Evolutionary conservation across 2,888 invertebrate genomes (phyloP).

Genomic region (Rhyacophila evoluta): DNA sequence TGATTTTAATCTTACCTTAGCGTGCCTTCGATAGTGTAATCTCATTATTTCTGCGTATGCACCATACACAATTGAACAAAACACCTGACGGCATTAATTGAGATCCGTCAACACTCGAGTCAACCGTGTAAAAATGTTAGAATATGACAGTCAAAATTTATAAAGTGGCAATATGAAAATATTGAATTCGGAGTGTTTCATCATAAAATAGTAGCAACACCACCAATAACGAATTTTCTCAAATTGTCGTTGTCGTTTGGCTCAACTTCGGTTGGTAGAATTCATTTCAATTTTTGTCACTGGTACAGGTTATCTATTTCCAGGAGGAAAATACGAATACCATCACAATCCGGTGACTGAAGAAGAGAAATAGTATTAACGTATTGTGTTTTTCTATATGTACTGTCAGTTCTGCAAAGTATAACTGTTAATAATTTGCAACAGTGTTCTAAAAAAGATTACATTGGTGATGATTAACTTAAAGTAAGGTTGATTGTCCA

Average conservation of each 20-base stretch:
- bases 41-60: conserved; percentile 39
- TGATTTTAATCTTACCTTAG: conserved; percentile 38
- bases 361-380: too few species aligned
- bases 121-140: conserved; percentile 6
- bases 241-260: too few species aligned
- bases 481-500: background rate
- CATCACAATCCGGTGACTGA: too few species aligned
- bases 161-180: conserved; percentile 34
- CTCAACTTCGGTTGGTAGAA: too few species aligned
- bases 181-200: too few species aligned
- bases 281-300: too few species aligned
- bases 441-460: background rate
- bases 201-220: background rate
- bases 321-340: too few species aligned
- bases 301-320: too few species aligned
- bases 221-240: too few species aligned
- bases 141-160: conserved; percentile 25
- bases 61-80: conserved; percentile 38
- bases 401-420: background rate
- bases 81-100: conserved; percentile 42
- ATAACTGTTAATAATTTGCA: background rate
- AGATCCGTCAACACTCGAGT: too few species aligned
- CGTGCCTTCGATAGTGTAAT: conserved; percentile 33
- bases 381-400: background rate
- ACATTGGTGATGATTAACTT: background rate